Base-by-base conservation (phyloP, 2,797 vertebrate species). In the Crocidura indochinensis region DNA sequence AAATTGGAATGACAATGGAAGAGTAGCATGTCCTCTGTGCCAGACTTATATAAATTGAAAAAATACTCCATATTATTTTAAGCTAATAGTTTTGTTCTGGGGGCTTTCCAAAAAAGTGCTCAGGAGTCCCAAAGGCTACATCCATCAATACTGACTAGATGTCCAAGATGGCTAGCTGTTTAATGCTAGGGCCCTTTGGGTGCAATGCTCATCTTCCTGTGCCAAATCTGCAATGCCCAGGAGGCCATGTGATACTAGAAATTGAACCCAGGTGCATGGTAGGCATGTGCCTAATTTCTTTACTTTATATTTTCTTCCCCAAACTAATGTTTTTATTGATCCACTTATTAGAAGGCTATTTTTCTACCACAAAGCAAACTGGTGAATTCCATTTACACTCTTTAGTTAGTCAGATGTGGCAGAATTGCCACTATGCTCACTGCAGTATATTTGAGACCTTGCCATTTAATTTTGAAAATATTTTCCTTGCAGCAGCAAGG, bases 351-450 rank as follows among this genome's bases (percentile, higher is more conserved):
- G 65, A 31, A 78, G 47, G 38, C 73, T 88, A 24, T 91, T 94
- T 94, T 83, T 72, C 71, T 94, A 31, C 69, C 46, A 24, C 75
- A 93, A 73, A 87, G n/a, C 76, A 90, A 77, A 86, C 78, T 69
- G n/a, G 11, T 79, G 11, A 31, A 68, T 29, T 80, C 81, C 22
- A 44, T 88, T 88, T 83, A 38, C 17, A 73, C 68, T 89, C 24
- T 31, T 80, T 85, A 60, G 10, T 8, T 38, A 71, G 46, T 84
- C 67, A 84, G 38, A 75, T 72, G 49, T 77, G 68, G 44, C 75
- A 91, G 47, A 82, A 91, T 94, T 68, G n/a, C 51, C n/a, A 38
- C 53, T 24, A 0, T 67, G 67, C 75, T 90, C 71, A 26, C 56
- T 87, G 15, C 51, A 74, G 60, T n/a, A 84, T 60, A 65, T 60